These are phyloP conservation scores for Cyanistes caeruleus DNA, from an alignment of 2,113 vertebrate genomes.

Conservation along the genomic window DNA sequence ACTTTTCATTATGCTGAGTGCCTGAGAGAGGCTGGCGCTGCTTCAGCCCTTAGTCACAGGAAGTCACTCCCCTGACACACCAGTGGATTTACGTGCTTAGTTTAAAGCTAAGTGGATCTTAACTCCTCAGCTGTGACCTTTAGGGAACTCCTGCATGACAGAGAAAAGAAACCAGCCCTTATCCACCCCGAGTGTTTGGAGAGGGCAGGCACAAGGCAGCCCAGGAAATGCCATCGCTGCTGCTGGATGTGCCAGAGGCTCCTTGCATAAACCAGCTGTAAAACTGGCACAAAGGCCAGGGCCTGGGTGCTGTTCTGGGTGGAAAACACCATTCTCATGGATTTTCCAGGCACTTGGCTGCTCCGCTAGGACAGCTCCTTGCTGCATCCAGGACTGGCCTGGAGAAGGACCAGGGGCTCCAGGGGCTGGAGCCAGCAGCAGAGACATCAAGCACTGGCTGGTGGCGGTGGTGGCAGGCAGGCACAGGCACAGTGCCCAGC, in stretches of 20 bases:
- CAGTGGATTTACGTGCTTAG: neutral
- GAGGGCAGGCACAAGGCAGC: slow-evolving; percentile 24
- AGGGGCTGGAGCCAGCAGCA: neutral
- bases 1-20: neutral
- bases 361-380: neutral
- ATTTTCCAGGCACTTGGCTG: neutral
- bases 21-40: neutral
- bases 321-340: neutral
- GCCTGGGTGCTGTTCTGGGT: neutral
- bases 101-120: slow-evolving; percentile 21
- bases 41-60: slow-evolving; percentile 48
- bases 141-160: slow-evolving; percentile 16
- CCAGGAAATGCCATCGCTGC: slow-evolving; percentile 38
- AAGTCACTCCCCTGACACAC: slow-evolving; percentile 17
- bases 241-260: slow-evolving; percentile 31
- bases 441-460: neutral
- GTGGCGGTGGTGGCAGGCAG: neutral
- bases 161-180: slow-evolving; percentile 13
- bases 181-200: neutral
- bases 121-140: slow-evolving; percentile 20
- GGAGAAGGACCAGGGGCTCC: neutral
- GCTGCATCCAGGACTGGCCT: neutral
- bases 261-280: slow-evolving; percentile 11
- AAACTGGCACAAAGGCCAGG: neutral
- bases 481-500: neutral